Conservation (phyloP, 1,140 invertebrate species). For the Drosophila truncata region DNA sequence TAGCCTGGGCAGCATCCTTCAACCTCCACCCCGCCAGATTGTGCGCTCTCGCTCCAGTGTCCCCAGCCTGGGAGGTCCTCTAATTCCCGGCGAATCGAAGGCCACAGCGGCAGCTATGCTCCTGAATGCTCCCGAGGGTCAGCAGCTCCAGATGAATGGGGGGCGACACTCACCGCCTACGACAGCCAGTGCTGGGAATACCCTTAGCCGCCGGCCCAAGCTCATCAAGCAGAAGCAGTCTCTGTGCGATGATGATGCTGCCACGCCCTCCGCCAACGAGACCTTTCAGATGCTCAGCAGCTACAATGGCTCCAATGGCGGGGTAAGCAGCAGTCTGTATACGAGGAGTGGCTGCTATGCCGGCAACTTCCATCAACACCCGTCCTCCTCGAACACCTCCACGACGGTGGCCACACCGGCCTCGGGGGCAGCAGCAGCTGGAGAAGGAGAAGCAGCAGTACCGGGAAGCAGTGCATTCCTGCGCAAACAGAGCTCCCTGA, state of each 20-base stretch:
- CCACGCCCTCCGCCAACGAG: constrained; percentile 15
- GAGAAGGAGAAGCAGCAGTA: background rate
- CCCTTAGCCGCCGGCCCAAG: constrained; percentile 86
- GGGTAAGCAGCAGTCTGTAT: constrained; percentile 69
- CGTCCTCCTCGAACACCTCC: constrained; percentile 8
- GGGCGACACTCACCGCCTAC: constrained; percentile 63
- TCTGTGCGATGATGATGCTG: constrained; percentile 89
- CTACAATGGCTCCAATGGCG: constrained; percentile 63
- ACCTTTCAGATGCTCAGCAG: constrained; percentile 72
- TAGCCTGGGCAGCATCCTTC: constrained; percentile 92
- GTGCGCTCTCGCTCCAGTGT: constrained; percentile 91
- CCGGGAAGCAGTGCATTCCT: constrained; percentile 77
- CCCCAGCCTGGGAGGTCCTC: constrained; percentile 87
- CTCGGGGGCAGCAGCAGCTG: background rate
- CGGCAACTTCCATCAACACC: constrained; percentile 43
- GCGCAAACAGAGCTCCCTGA: constrained; percentile 94
- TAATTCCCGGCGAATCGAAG: constrained; percentile 58
- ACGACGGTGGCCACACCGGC: constrained; percentile 14
- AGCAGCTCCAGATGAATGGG: constrained; percentile 36
- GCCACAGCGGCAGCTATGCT: constrained; percentile 59
- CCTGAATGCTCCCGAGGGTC: constrained; percentile 50
- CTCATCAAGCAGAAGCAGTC: constrained; percentile 93
- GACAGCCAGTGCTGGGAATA: constrained; percentile 66
- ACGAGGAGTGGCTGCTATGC: constrained; percentile 59
- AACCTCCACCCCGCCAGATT: constrained; percentile 89